Conservation (phyloP, 2,797 vertebrate species). For the Masticophis lateralis region DNA sequence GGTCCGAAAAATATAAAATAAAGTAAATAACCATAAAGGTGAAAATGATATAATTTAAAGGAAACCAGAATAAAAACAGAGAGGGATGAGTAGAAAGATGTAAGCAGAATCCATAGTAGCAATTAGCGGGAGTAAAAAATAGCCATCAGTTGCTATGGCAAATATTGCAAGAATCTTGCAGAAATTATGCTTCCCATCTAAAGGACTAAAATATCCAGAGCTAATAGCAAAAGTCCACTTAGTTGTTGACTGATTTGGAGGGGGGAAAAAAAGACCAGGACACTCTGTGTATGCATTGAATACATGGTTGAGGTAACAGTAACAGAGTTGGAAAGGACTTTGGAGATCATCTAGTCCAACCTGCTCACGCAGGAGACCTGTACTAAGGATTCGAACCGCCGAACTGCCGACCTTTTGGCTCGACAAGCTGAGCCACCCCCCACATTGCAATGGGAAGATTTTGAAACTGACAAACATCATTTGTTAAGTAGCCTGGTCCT, state of each 20-base stretch:
- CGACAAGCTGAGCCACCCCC: too few species aligned
- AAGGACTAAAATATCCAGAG: constrained; percentile 4
- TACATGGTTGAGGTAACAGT: neutral
- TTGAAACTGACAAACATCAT: neutral
- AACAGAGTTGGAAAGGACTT: too few species aligned
- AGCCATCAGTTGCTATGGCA: constrained; percentile 43
- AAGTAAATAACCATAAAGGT: neutral
- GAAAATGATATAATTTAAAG: neutral
- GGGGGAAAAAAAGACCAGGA: neutral
- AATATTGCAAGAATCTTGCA: constrained; percentile 26
- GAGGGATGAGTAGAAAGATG: neutral
- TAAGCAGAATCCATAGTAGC: constrained; percentile 31
- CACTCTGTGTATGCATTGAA: neutral
- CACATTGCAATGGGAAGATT: neutral
- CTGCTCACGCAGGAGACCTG: too few species aligned
- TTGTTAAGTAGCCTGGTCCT: neutral
- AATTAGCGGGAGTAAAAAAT: constrained; percentile 42
- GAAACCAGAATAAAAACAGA: constrained; percentile 8
- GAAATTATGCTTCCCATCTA: neutral
- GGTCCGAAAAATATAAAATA: neutral
- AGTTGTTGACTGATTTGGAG: neutral
- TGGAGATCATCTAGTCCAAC: too few species aligned
- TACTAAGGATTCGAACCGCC: too few species aligned
- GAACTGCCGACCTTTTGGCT: too few species aligned
- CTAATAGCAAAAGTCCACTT: neutral